Evolutionary conservation across 2,797 vertebrate genomes (phyloP).

Genomic region (Rhinophrynus dorsalis): DNA sequence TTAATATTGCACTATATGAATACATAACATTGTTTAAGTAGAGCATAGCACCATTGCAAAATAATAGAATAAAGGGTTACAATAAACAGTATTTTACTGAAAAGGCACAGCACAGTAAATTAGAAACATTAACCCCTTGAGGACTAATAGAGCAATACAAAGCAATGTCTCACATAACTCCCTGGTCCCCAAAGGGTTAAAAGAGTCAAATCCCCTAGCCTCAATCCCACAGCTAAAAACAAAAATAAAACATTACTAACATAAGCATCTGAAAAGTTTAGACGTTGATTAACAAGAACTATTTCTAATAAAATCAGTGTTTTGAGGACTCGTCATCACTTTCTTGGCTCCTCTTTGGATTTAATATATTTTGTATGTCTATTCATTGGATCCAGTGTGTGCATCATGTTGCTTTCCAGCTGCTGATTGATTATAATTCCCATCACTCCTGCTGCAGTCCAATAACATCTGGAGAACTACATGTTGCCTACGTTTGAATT

Average conservation of each 20-base stretch:
- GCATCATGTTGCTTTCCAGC: no score
- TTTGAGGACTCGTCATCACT: conserved; percentile 21
- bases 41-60: conserved; percentile 61
- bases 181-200: no score
- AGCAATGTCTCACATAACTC: no score
- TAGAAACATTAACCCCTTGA: conserved; percentile 13
- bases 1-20: conserved; percentile 64
- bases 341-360: conserved; percentile 15
- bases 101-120: conserved; percentile 46
- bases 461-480: no score
- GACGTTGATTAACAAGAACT: background rate
- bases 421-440: no score
- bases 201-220: background rate
- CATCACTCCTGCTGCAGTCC: no score
- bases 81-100: conserved; percentile 39
- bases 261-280: conserved; percentile 20
- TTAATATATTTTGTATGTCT: no score
- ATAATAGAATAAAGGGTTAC: conserved; percentile 49
- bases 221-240: background rate
- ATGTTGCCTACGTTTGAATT: no score
- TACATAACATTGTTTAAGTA: conserved; percentile 51
- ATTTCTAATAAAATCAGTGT: conserved; percentile 4
- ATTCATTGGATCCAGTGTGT: no score
- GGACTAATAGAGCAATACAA: no score
- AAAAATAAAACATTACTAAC: conserved; percentile 22